These are phyloP conservation scores for Heterochromis multidens DNA, from an alignment of 2,113 vertebrate species.

Conservation along the genomic window DNA sequence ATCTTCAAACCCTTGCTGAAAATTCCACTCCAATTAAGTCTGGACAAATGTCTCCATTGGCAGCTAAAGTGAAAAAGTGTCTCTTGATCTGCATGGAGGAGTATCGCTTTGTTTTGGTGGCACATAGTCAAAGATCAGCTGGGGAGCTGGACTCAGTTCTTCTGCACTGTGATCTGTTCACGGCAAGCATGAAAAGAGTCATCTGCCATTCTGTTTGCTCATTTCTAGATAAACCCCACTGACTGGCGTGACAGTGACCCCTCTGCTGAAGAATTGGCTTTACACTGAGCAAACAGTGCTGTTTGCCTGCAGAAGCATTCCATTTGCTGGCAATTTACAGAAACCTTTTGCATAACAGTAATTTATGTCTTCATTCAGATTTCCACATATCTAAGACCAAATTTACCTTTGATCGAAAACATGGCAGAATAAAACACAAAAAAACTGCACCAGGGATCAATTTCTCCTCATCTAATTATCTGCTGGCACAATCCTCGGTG, in stretches of 20 bases:
- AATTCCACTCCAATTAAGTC: slow-evolving; percentile 58
- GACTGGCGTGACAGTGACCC: slow-evolving; percentile 4
- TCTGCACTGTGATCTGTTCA: slow-evolving; percentile 42
- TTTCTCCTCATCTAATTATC: slow-evolving; percentile 45
- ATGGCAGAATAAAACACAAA: neutral
- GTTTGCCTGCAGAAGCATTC: neutral
- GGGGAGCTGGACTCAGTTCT: slow-evolving; percentile 23
- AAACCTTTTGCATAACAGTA: neutral
- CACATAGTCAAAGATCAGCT: slow-evolving; percentile 46
- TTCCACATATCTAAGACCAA: neutral
- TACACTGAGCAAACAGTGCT: neutral
- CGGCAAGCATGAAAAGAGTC: slow-evolving; percentile 31
- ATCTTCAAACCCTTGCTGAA: slow-evolving; percentile 35
- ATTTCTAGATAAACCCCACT: slow-evolving; percentile 31
- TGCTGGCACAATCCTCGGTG: slow-evolving; percentile 26
- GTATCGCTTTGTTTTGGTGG: slow-evolving; percentile 44
- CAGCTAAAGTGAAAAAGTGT: slow-evolving; percentile 27
- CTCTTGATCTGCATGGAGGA: slow-evolving; percentile 39
- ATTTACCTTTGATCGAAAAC: slow-evolving; percentile 3
- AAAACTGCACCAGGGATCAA: neutral
- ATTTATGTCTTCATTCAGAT: neutral
- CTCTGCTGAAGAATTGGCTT: slow-evolving; percentile 21
- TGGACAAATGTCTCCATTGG: slow-evolving; percentile 24
- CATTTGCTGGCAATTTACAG: neutral
- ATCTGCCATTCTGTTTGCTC: slow-evolving; percentile 42